Evolutionary conservation across 2,797 vertebrate species (phyloP), one percentile per base, ranked within the genome.

Genomic region (Ctenopoma multispine): DNA sequence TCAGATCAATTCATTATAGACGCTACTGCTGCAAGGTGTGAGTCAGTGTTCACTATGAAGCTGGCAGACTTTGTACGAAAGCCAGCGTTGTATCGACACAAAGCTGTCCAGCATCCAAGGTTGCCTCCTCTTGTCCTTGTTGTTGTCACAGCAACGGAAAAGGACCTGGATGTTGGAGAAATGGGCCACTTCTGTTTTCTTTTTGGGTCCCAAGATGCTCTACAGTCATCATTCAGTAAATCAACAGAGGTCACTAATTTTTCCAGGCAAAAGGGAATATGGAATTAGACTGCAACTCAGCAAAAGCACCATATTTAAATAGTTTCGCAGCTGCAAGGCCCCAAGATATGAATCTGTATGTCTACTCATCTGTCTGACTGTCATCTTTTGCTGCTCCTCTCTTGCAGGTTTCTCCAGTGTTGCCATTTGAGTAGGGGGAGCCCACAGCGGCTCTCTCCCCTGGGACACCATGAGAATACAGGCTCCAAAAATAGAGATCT

Each of bases 71-170:
- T 82, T 24, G 8, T 63, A 70, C 72, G 50, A 61, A 81, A 71
- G 59, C 50, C 61, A 81, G 72, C 57, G 79, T 85, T 90, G 66
- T 79, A 84, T 82, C 41, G 74, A 86, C 76, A 90, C 81, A 88
- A 89, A 88, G 80, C 82, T 83, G 84, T 86, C 83, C 73, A 18
- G 69, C 63, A 1, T 85, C 84, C 87, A 91, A 90, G 89, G 90
- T 86, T 89, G 82, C 68, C 74, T 89, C 81, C 75, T 83, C 82
- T 82, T 84, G 84, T 88, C 78, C 77, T 85, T 83, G 83, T 75
- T 74, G 88, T 90, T 92, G 90, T 91, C 90, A 92, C 85, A 91
- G 90, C 88, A 92, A 92, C 88, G 80, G 79, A 79, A 87, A 87
- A 50, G 86, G 65, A 36, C 62, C 69, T 79, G 59, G 49, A 77